Evolutionary conservation across 2,888 invertebrate species (phyloP).

Genomic region (Psylliodes chrysocephalus): DNA sequence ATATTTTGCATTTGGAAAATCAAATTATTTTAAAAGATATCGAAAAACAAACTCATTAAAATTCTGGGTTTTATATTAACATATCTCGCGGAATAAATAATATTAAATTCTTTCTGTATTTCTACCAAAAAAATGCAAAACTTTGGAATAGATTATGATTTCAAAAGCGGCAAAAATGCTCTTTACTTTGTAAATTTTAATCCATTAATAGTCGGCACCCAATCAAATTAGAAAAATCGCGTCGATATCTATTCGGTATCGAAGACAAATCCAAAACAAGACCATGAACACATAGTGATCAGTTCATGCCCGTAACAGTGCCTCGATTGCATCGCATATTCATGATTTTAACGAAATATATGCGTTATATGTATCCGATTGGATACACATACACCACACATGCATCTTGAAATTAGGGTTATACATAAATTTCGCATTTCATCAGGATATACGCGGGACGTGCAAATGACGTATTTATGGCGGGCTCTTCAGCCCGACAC

Average conservation of each 20-base stretch:
- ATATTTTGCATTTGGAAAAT: too few relatives aligned
- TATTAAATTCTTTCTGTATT: too few relatives aligned
- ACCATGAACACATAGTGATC: not conserved
- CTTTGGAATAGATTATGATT: too few relatives aligned
- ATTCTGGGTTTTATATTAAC: too few relatives aligned
- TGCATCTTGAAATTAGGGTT: slow-evolving; percentile 43
- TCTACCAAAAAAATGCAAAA: too few relatives aligned
- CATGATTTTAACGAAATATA: slow-evolving; percentile 27
- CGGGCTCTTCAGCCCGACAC: slow-evolving; percentile 61
- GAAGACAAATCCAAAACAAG: not conserved
- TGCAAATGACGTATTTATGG: slow-evolving; percentile 47
- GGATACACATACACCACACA: slow-evolving; percentile 38
- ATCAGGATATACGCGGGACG: slow-evolving; percentile 26
- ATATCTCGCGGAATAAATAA: too few relatives aligned
- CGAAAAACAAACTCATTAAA: too few relatives aligned
- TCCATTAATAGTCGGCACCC: too few relatives aligned
- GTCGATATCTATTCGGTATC: not conserved
- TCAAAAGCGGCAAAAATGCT: too few relatives aligned
- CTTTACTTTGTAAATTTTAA: too few relatives aligned
- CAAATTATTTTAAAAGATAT: too few relatives aligned
- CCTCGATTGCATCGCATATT: slow-evolving; percentile 26
- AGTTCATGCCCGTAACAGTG: not conserved
- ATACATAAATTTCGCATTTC: slow-evolving; percentile 42
- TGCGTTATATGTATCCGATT: slow-evolving; percentile 32
- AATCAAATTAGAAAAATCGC: too few relatives aligned